Evolutionary conservation across 2,797 vertebrate species (phyloP).

Genomic region (Aulostomus chinensis): DNA sequence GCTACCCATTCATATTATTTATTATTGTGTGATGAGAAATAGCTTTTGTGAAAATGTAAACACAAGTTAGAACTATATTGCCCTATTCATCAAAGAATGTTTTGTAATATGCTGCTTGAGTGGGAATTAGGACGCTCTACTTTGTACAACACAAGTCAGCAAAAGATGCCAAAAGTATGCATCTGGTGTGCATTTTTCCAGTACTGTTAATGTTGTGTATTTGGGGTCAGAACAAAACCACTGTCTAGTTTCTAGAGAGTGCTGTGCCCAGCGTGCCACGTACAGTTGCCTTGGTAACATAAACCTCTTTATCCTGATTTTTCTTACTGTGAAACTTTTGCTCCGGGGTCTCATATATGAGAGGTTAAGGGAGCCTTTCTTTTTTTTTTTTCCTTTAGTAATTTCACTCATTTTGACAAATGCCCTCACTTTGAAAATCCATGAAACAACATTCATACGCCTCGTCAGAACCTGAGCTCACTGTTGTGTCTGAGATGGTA

Average conservation of each 20-base stretch:
- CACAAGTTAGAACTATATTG: constrained; percentile 41
- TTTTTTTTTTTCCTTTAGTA: constrained; percentile 31
- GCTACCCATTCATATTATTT: constrained; percentile 48
- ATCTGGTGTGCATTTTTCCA: constrained; percentile 54
- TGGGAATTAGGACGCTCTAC: constrained; percentile 52
- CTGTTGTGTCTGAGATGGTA: constrained; percentile 28
- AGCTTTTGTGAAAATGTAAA: constrained; percentile 30
- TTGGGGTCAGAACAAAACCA: constrained; percentile 61
- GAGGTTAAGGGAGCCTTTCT: too few species aligned
- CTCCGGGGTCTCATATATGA: constrained; percentile 45
- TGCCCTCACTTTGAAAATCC: constrained; percentile 35
- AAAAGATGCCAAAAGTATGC: constrained; percentile 73
- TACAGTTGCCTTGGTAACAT: constrained; percentile 80
- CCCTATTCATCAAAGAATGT: constrained; percentile 59
- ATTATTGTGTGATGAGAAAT: constrained; percentile 55
- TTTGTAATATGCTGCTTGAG: constrained; percentile 64
- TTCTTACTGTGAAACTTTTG: constrained; percentile 70
- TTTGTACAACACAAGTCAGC: constrained; percentile 50
- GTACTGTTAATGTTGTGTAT: constrained; percentile 64
- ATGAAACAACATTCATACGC: constrained; percentile 11
- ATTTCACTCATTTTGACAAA: constrained; percentile 48
- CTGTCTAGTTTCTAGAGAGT: constrained; percentile 62
- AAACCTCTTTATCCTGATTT: constrained; percentile 68
- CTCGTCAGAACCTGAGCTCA: constrained; percentile 35
- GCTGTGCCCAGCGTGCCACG: constrained; percentile 70